Conservation (phyloP, 2,113 vertebrate species). For the Gasterosteus nipponicus region DNA sequence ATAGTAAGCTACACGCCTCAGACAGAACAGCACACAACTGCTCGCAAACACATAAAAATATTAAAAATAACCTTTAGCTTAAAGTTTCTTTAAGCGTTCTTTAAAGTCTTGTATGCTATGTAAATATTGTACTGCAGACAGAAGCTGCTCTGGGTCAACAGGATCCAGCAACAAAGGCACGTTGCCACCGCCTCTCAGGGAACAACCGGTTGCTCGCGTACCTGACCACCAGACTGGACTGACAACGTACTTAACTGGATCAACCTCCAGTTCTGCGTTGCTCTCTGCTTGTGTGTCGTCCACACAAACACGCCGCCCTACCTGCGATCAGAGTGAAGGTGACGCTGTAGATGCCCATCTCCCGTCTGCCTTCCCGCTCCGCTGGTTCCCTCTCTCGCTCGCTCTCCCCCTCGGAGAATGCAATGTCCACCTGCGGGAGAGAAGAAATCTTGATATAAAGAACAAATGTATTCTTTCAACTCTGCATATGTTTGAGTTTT, state of each 20-base stretch:
- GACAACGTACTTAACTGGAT: neutral
- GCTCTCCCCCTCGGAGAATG: slow-evolving; percentile 86
- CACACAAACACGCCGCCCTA: slow-evolving; percentile 39
- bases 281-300: neutral
- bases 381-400: slow-evolving; percentile 82
- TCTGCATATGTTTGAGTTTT: too few relatives aligned
- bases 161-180: neutral
- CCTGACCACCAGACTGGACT: neutral
- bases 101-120: neutral
- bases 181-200: neutral
- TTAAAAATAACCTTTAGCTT: neutral
- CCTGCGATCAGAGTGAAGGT: slow-evolving; percentile 91
- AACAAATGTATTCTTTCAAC: neutral
- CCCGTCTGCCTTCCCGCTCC: slow-evolving; percentile 81
- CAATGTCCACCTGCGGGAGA: slow-evolving; percentile 85
- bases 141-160: neutral
- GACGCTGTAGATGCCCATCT: slow-evolving; percentile 89
- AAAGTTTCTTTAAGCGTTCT: neutral
- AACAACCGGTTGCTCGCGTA: neutral
- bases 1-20: too few relatives aligned
- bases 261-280: neutral
- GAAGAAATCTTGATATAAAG: neutral
- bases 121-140: neutral
- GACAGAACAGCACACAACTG: too few relatives aligned
- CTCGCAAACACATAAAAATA: too few relatives aligned